Percentiles rank a stretch among this genome's conserved stretches.
Evolutionary conservation across 2,797 vertebrate genomes (phyloP).

Genomic region (Lutjanus argentimaculatus): DNA sequence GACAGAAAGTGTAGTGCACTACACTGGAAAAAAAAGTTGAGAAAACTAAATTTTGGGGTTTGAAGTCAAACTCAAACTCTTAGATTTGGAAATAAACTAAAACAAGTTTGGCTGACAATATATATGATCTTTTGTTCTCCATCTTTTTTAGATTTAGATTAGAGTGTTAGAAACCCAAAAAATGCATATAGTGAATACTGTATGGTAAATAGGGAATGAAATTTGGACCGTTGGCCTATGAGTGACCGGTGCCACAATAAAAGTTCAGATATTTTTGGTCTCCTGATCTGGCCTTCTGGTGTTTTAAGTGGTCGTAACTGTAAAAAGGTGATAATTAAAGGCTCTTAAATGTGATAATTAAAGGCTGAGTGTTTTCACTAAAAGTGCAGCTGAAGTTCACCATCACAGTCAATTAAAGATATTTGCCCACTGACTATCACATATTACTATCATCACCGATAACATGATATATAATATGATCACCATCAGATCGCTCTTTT

Average conservation of each 20-base stretch:
- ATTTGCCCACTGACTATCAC: neutral
- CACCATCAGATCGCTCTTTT: neutral
- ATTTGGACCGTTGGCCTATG: neutral
- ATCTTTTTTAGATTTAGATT: no score
- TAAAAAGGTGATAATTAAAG: conserved; percentile 11
- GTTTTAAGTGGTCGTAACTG: neutral
- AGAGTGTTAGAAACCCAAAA: no score
- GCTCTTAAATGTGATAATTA: no score
- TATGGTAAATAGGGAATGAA: neutral
- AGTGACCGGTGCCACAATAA: neutral
- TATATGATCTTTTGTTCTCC: no score
- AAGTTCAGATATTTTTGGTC: neutral
- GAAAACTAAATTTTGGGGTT: no score
- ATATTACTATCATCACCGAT: neutral
- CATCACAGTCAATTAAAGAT: conserved; percentile 3
- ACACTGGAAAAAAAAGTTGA: no score
- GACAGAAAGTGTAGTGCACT: neutral
- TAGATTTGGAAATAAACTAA: no score
- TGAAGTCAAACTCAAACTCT: no score
- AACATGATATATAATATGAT: neutral
- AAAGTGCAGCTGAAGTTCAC: conserved; percentile 44
- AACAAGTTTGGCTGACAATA: no score
- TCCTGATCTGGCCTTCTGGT: neutral
- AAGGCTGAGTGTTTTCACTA: conserved; percentile 1
- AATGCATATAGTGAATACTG: no score